These are phyloP conservation scores for Columba janthina DNA, from an alignment of 2,113 vertebrate genomes.

Conservation along the genomic window DNA sequence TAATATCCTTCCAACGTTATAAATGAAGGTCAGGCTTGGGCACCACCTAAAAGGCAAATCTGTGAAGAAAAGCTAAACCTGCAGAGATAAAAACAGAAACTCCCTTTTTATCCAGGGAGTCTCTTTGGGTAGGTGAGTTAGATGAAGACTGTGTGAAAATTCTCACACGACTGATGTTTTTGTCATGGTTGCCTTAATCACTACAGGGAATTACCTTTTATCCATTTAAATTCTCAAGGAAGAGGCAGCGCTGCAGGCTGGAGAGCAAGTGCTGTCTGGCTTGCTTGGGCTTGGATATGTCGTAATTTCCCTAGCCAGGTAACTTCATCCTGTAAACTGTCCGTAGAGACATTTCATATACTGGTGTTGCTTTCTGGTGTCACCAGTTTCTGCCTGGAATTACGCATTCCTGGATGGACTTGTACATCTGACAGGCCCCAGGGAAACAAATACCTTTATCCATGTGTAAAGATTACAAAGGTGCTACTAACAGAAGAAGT, in stretches of 20 bases:
- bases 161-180: neutral
- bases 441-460: neutral
- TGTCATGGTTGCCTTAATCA: neutral
- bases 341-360: rapidly evolving
- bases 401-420: neutral
- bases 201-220: neutral
- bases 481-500: neutral
- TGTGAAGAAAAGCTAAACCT: neutral
- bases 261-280: neutral
- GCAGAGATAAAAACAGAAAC: neutral
- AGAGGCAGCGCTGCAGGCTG: neutral
- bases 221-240: neutral
- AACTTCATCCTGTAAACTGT: neutral
- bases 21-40: neutral
- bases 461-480: neutral
- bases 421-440: neutral
- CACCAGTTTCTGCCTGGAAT: neutral
- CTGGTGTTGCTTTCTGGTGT: neutral
- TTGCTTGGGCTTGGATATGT: neutral
- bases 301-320: neutral
- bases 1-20: neutral
- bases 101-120: neutral
- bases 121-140: neutral
- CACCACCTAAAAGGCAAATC: neutral
- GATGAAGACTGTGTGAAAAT: neutral